Evolutionary conservation across 2,888 invertebrate genomes (phyloP), one percentile per base, ranked within the genome.

Genomic region (Alloscopus bannaensis): DNA sequence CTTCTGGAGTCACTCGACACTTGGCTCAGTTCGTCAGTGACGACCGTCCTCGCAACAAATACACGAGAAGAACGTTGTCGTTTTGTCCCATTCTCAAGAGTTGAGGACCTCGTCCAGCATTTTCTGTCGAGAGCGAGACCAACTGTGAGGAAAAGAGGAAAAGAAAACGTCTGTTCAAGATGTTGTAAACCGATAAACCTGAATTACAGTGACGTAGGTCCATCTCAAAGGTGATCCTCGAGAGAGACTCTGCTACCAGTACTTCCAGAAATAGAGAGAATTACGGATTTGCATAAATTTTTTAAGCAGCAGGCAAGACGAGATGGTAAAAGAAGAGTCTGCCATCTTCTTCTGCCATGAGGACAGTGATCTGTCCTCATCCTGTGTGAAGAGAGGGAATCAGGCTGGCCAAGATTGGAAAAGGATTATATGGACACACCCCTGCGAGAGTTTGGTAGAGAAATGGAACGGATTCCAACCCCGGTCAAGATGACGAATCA

Each of bases 21-120:
- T 68, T 68, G 68, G 75, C 68, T 81, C 83, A 80, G 81, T 76
- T 71, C 66, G 69, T 50, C 68, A 57, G 72, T 72, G 78, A 69
- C 81, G 62, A 71, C 45, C 77, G 72, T 57, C 70, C 72, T 81
- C 71, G 55, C 57, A 69, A 70, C 71, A 70, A 68, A 68, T 40
- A 65, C 24, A 22, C n/a, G 47, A 65, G 24, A 36, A 13, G 36
- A 36, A 36, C 8, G 36, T 36, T 6, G 36, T 36, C 36, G n/a
- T n/a, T n/a, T n/a, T n/a, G n/a, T n/a, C n/a, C n/a, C n/a, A n/a
- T n/a, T n/a, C n/a, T n/a, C n/a, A n/a, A n/a, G n/a, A n/a, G n/a
- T n/a, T n/a, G 36, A 36, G 36, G 8, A 36, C 6, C 36, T 36
- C 13, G 36, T 36, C 36, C 36, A 36, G 13, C 36, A 8, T 36